Evolutionary conservation across 2,113 vertebrate species (phyloP), one percentile per base, ranked within the genome.

Genomic region (Vulpes vulpes): DNA sequence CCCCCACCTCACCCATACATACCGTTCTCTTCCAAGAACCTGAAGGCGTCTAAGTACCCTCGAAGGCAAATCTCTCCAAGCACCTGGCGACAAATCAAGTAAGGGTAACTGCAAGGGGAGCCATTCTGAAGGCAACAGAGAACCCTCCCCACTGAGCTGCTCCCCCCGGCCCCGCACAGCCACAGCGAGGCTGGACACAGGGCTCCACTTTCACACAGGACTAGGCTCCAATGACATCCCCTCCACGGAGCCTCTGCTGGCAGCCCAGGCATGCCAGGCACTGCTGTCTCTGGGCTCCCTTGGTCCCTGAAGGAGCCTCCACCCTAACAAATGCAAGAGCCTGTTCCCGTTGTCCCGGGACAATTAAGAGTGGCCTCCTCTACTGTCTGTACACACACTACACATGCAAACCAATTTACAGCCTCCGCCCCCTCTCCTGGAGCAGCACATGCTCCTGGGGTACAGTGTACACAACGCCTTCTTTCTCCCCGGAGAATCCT

Each of bases 21-120:
- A 99, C 99, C 99, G 32, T 99, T 99, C 81, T 99, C 98, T 95
- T 99, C 98, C 69, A 99, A 98, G 98, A 99, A 99, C 64, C 99
- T 99, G 16, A 99, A 98, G 0, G 99, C 98, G 3, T 99, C 99
- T 62, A 99, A 98, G 95, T 99, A 99, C 19, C 99, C 99, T 8
- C 96, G 99, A 95, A 99, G 99, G 98, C 99, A 99, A 94, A 99
- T 98, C 93, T 99, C 99, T 93, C 98, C 99, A 20, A 99, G 96
- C 1, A 99, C 98, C 99, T 99, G 98, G 11, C 93, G 97, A 97
- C 0, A 98, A 49, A 67, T 15, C 59, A 95, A n/a, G 0, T 79
- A 9, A 84, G 84, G 89, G 89, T 27, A 96, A 35, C 71, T 14
- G 43, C 93, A 59, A 89, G 0, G 11, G 4, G 9, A 27, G 43